These are phyloP conservation scores for Drosophila siamana DNA, from an alignment of 2,888 invertebrate genomes.

Conservation along the genomic window DNA sequence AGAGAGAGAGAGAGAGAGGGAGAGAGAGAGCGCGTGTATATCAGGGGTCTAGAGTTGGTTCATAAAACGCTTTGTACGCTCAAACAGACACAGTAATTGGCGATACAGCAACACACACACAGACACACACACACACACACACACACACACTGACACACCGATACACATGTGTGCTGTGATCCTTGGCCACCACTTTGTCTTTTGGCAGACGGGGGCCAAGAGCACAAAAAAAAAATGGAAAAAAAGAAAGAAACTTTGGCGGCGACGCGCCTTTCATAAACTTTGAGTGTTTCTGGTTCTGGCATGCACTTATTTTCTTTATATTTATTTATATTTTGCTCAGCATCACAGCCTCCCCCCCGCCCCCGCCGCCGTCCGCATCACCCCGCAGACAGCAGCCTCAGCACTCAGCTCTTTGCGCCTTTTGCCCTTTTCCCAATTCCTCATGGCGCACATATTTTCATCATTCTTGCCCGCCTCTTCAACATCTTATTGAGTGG, in stretches of 20 bases:
- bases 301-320: conserved; percentile 76
- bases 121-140: conserved; percentile 28
- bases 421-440: conserved; percentile 29
- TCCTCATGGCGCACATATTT: conserved; percentile 54
- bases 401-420: neutral
- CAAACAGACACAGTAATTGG: conserved; percentile 82
- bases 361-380: neutral
- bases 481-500: conserved; percentile 68
- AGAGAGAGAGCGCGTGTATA: conserved; percentile 12
- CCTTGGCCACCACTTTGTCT: conserved; percentile 63
- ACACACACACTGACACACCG: conserved; percentile 25
- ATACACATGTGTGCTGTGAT: conserved; percentile 39
- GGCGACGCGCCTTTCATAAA: conserved; percentile 81
- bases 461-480: conserved; percentile 22
- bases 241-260: conserved; percentile 64
- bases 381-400: too few relatives aligned
- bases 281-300: conserved; percentile 79
- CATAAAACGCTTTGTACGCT: conserved; percentile 81
- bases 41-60: conserved; percentile 68
- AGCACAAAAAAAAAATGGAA: neutral
- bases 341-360: conserved; percentile 43
- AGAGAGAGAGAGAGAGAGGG: neutral
- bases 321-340: conserved; percentile 77
- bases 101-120: conserved; percentile 63
- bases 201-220: conserved; percentile 5